A percentile compares a stretch with the other conserved stretches of the same genome.
These are phyloP conservation scores for Lomographa bimaculata DNA, from an alignment of 2,888 invertebrate species.

Conservation along the genomic window DNA sequence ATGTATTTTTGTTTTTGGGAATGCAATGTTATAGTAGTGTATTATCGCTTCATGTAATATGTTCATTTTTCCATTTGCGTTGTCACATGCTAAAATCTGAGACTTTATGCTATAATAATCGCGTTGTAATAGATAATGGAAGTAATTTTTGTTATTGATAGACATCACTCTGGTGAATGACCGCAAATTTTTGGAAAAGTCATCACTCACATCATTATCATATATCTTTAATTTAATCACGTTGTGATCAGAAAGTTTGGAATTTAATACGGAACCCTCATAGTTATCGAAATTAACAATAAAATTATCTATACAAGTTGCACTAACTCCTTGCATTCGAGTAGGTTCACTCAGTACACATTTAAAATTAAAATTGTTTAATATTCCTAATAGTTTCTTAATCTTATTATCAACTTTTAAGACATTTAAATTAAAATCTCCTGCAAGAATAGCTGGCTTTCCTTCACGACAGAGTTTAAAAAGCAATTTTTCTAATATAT, in stretches of 20 bases:
- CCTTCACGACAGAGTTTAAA: neutral
- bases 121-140: neutral
- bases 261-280: neutral
- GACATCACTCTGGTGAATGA: neutral
- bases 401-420: neutral
- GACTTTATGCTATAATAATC: neutral
- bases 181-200: neutral
- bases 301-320: slow-evolving; percentile 4
- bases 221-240: neutral
- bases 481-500: neutral
- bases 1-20: neutral
- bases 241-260: slow-evolving; percentile 1
- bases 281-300: slow-evolving; percentile 1
- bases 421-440: neutral
- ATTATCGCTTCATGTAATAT: neutral
- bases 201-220: neutral
- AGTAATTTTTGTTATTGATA: neutral
- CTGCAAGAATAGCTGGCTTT: neutral
- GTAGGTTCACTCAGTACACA: neutral
- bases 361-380: neutral
- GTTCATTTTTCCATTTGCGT: neutral
- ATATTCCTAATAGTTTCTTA: neutral
- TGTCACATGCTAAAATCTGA: too few species aligned
- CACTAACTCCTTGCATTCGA: neutral
- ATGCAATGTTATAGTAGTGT: slow-evolving; percentile 1